Evolutionary conservation across 1,140 invertebrate species (phyloP).

Genomic region (Caerostris extrusa): DNA sequence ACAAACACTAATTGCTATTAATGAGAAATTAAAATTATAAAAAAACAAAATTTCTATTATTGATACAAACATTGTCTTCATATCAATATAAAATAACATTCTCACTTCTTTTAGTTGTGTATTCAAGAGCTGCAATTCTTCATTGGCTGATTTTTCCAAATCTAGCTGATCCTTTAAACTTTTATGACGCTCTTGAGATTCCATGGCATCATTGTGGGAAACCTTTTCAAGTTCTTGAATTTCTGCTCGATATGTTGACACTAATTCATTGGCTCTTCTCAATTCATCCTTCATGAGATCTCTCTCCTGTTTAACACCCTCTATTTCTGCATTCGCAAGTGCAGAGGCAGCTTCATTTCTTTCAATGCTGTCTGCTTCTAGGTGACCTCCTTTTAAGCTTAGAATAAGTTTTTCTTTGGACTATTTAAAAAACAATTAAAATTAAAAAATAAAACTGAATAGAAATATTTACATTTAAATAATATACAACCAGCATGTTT

Average conservation of each 20-base stretch:
- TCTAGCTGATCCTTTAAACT: slow-evolving; percentile 84
- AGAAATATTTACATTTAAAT: neutral
- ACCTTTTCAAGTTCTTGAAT: slow-evolving; percentile 82
- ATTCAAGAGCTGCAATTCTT: slow-evolving; percentile 85
- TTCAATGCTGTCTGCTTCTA: slow-evolving; percentile 81
- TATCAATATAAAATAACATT: too few relatives aligned
- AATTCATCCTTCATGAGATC: slow-evolving; percentile 86
- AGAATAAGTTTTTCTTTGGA: slow-evolving; percentile 89
- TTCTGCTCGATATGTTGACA: slow-evolving; percentile 84
- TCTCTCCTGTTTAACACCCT: slow-evolving; percentile 84
- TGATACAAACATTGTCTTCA: too few relatives aligned
- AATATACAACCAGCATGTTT: neutral
- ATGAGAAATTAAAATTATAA: too few relatives aligned
- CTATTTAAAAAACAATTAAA: slow-evolving; percentile 79
- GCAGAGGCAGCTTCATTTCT: slow-evolving; percentile 80
- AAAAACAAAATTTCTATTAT: too few relatives aligned
- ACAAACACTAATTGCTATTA: too few relatives aligned
- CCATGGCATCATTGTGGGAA: slow-evolving; percentile 80
- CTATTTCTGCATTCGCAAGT: slow-evolving; percentile 79
- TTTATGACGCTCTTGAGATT: slow-evolving; percentile 80
- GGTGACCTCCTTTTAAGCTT: slow-evolving; percentile 84
- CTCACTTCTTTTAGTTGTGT: slow-evolving; percentile 82
- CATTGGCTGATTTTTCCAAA: slow-evolving; percentile 83
- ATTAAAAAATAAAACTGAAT: neutral
- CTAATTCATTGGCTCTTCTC: slow-evolving; percentile 83